Base-by-base conservation (phyloP, 2,888 invertebrate species). In the Phyllotreta cruciferae region DNA sequence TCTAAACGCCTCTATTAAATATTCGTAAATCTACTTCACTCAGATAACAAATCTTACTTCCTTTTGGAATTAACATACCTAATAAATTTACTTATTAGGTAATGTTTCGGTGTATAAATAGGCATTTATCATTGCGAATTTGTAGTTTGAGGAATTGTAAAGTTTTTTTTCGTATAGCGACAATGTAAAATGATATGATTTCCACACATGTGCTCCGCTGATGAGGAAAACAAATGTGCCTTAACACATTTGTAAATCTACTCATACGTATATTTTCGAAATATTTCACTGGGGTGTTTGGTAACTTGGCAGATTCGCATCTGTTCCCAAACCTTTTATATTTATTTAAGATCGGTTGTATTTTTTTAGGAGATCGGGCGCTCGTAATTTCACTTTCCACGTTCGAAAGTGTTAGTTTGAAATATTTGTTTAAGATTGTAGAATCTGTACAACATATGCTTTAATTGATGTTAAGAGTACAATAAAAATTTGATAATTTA, bases 1-100 rank as follows among this genome's bases (percentile, higher is more conserved):
- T 24, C 24, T 35, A 9, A 49, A 47, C 57, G 50, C 50, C 57
- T 57, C 49, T 4, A 24, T 24, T 24, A 24, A 24, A 24, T 24
- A 24, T 24, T 24, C 24, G 24, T 41, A 14, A 47, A 47, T 47
- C 47, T 47, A 11, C 47, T 47, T 47, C 13, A 11, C n/a, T 11
- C 9, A 3, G 24, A 47, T 47, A 11, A 13, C n/a, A 24, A 24
- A 24, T 24, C 24, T 24, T 24, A 4, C 24, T 24, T 24, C 4
- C 24, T 24, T 24, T 4, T 24, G 4, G 24, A 24, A 24, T 24
- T 24, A 44, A 44, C 13, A 4, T 9, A 47, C 13, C 13, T 47
- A 47, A 9, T 9, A n/a, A n/a, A 7, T 44, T 44, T 10, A n/a
- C 10, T 44, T 44, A 13, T 44, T 44, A 44, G 44, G 6, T 38